Evolutionary conservation across 2,888 invertebrate species (phyloP), one percentile per base, ranked within the genome.

Genomic region (Eupithecia insigniata): DNA sequence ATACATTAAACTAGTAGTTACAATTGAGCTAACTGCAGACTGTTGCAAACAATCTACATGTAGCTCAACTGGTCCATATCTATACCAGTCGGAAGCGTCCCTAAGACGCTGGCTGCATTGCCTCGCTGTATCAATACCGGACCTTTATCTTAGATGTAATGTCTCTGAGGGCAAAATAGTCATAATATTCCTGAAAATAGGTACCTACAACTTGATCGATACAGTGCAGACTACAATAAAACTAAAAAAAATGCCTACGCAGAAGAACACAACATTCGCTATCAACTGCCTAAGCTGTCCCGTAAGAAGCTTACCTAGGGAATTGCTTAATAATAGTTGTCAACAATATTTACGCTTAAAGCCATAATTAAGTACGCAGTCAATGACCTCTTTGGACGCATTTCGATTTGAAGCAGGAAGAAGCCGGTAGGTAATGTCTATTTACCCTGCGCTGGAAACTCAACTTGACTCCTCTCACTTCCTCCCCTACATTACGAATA

Each of bases 331-430:
- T 58, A 65, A 66, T 68, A 43, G 66, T 71, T 69, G 69, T 69
- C 62, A 71, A 69, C 74, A 67, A 71, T 71, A 71, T 69, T 74
- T 71, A 74, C 74, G 46, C 62, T 32, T 51, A 43, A 32, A 61
- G 58, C 43, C 71, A 43, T 74, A 67, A 74, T 69, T 67, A n/a
- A n/a, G n/a, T n/a, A 71, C 66, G 30, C 43, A 62, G 74, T 74
- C 74, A 69, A 16, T 71, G 74, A 26, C 66, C 69, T 71, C 46
- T 51, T 51, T 65, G 43, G 43, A 46, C 43, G 34, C 62, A 70
- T 64, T 34, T 60, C 67, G 51, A n/a, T 46, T 26, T n/a, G 18
- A 70, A 67, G 39, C 55, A 28, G 55, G 30, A 22, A 1, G 26
- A 22, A 18, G 10, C 60, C 60, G 60, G 60, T 30, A 18, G 60